phyloP scores from a whole-genome alignment of 2,113 vertebrate genomes.

The Cheirogaleus medius region DNA sequence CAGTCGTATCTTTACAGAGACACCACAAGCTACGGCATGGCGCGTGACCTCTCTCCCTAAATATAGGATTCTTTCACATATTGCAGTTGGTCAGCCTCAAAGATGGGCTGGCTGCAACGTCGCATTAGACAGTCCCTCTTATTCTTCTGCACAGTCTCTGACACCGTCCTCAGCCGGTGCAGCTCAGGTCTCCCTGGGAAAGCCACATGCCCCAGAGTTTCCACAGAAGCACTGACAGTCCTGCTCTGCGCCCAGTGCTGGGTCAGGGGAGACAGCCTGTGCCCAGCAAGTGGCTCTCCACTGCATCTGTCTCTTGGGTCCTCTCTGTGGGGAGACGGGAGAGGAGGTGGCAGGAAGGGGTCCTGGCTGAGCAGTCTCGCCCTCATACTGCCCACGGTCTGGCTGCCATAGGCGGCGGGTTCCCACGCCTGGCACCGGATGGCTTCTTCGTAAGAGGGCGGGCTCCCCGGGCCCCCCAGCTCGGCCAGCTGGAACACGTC shows the following conservation, averaged over 20 bases:
- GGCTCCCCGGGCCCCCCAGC: constrained; percentile 85
- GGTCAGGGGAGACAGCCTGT: not conserved
- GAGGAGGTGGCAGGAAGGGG: not conserved
- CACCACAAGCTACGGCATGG: not conserved
- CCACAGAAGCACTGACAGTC: constrained; percentile 38
- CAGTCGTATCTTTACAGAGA: constrained; percentile 19
- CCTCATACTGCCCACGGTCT: constrained; percentile 89
- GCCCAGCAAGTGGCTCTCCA: constrained; percentile 33
- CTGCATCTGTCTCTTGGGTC: not conserved
- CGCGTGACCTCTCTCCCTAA: constrained; percentile 76
- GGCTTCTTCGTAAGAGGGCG: constrained; percentile 92
- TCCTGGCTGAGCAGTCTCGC: constrained; percentile 76
- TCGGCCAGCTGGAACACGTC: constrained; percentile 91
- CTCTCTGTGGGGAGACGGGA: not conserved
- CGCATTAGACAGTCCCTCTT: constrained; percentile 78
- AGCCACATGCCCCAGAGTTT: constrained; percentile 21
- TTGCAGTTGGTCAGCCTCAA: constrained; percentile 88
- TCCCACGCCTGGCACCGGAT: constrained; percentile 73
- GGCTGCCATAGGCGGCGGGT: constrained; percentile 70
- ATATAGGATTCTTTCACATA: constrained; percentile 96
- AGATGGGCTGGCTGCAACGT: constrained; percentile 90
- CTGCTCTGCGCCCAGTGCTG: constrained; percentile 42
- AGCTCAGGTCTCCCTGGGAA: constrained; percentile 61
- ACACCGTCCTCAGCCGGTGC: constrained; percentile 88
- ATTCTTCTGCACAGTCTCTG: constrained; percentile 84